Base-by-base conservation (phyloP, 2,797 vertebrate genomes). In the Macropodus opercularis region DNA sequence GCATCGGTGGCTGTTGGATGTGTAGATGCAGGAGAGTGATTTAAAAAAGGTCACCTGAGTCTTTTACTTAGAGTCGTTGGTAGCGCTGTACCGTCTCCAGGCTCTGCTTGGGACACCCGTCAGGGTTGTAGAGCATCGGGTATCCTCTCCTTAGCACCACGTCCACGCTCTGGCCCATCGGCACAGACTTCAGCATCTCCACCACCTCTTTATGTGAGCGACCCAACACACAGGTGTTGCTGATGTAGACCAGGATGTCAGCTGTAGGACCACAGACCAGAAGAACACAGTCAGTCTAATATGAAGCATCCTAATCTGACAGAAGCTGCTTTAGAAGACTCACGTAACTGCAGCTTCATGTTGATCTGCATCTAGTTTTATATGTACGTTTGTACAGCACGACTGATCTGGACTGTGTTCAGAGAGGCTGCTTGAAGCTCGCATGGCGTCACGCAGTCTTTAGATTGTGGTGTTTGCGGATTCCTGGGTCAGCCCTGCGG, bases 191-290 rank as follows among this genome's bases (percentile, higher is more conserved):
- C 31, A 94, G 78, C 83, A 92, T 80, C 72, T 92, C 91, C 62
- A 93, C 90, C 51, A 91, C 88, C 54, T 93, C 91, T 32, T 92
- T 93, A 38, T 94, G 89, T 4, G 90, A 91, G 29, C 76, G 83
- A 0, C 91, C 91, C 60, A 94, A 68, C 22, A 94, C 91, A 12
- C 92, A 93, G 47, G 23, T 60, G 63, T 92, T 90, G 8, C 90
- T 92, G 79, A 94, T 91, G 77, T 84, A 91, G 18, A 94, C 90
- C 79, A 94, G 75, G 76, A 94, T 93, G 71, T 94, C 93, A 1
- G 90, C 93, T 94, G 80, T 3, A 15, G 62, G 35, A 49, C 4
- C 34, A 57, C 1, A 59, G 32, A 52, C 9, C 12, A 44, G 42
- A 17, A 8, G 59, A 0, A 27, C 10, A 35, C 14, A 35, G 34